A percentile compares a stretch with the other conserved stretches of the same genome.
These are phyloP conservation scores for Zygothrica quintamaculata DNA, from an alignment of 2,888 invertebrate species.

Conservation along the genomic window DNA sequence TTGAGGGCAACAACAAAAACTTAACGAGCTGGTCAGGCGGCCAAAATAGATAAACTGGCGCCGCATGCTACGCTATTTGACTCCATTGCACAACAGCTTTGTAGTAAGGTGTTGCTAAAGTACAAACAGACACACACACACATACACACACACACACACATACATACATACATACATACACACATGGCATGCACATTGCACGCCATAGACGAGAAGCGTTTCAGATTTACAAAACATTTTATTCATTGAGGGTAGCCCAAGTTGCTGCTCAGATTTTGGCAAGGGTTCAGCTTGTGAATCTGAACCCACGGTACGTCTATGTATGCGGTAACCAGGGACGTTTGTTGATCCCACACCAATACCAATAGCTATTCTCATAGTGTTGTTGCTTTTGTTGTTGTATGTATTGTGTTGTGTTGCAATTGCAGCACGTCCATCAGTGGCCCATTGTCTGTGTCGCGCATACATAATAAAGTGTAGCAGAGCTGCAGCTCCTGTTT, in stretches of 20 bases:
- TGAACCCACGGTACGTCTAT: slow-evolving; percentile 21
- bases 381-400: slow-evolving; percentile 15
- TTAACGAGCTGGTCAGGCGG: slow-evolving; percentile 64
- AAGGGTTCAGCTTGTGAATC: slow-evolving; percentile 1
- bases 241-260: slow-evolving; percentile 59
- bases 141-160: slow-evolving; percentile 1
- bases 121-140: slow-evolving; percentile 21
- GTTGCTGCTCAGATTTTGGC: slow-evolving; percentile 53
- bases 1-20: slow-evolving; percentile 46
- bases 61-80: slow-evolving; percentile 71
- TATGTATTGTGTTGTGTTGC: slow-evolving; percentile 23
- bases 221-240: slow-evolving; percentile 79
- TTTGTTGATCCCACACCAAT: slow-evolving; percentile 44
- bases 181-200: slow-evolving; percentile 26
- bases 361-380: neutral
- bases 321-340: slow-evolving; percentile 55
- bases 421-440: slow-evolving; percentile 78
- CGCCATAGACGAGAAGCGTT: slow-evolving; percentile 68
- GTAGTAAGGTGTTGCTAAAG: slow-evolving; percentile 46
- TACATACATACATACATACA: neutral
- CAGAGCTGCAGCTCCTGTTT: slow-evolving; percentile 28
- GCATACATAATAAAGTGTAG: slow-evolving; percentile 76
- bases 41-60: slow-evolving; percentile 66
- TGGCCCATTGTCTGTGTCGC: slow-evolving; percentile 79
- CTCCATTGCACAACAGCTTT: slow-evolving; percentile 48